Evolutionary conservation across 2,888 invertebrate genomes (phyloP), one percentile per base, ranked within the genome.

Genomic region (Drosophila ezoana): DNA sequence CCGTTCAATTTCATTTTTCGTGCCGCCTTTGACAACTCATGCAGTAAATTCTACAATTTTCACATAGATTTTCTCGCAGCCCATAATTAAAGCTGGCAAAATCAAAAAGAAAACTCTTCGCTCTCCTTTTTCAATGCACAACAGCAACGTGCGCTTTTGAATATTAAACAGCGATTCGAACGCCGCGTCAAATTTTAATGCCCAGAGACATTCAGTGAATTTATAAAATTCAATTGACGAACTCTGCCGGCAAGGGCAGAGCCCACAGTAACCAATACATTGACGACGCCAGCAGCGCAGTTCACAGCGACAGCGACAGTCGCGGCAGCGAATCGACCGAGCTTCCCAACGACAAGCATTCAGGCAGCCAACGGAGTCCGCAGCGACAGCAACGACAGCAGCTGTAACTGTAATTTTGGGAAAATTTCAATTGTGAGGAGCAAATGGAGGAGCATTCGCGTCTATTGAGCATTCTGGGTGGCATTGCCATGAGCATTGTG

Each of bases 401-500:
- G 49, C 33, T 23, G 3, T 51, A 5, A 32, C 32, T 52, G 40
- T 9, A 40, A 13, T 10, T 10, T 40, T 65, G 32, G 18, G n/a
- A 23, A 6, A 23, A 6, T 33, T 38, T 35, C 14, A 3, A 4
- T n/a, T 20, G n/a, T n/a, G 18, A 1, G 23, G 23, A 32, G n/a
- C n/a, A n/a, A 45, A 86, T 89, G 89, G 81, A 81, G 48, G 82
- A 83, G 11, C 62, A 81, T 35, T 75, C 81, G 23, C 75, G 75
- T 43, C 66, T 73, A 6, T 65, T 89, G 23, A 76, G 64, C 48
- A 54, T 90, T 23, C 54, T 90, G 33, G 79, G 90, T 47, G 83
- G 83, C 44, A 59, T 91, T 38, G 90, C 90, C 57, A 76, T 91
- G 23, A 61, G 84, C 44, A 81, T 92, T 61, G 86, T 92, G 4